Base-by-base conservation (phyloP, 1,140 invertebrate genomes). In the Brachionus rubens region DNA sequence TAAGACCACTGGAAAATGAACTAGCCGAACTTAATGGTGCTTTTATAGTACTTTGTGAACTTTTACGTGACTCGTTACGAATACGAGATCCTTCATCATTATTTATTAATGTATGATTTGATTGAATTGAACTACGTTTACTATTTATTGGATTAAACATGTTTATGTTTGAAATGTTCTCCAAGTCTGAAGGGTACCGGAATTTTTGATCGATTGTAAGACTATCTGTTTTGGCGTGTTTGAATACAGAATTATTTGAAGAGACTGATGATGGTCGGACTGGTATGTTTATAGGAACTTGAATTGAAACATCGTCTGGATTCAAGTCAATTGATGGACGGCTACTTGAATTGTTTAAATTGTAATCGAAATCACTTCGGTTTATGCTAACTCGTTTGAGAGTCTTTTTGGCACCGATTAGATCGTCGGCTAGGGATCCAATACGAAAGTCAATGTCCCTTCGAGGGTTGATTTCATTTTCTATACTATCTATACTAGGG, bases 181-280 rank as follows among this genome's bases (percentile, higher is more conserved):
- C 54, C 1, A 33, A 59, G n/a, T 12, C 30, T 10, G 54, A 19
- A 9, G 26, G 30, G 14, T n/a, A 12, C 4, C 30, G 21, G 1
- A 12, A 19, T 54, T 28, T 26, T 16, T 24, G 52, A 4, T 54
- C 52, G 28, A 30, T 28, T 1, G 24, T 9, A 6, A 59, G 30
- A 33, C 54, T 59, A 33, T 59, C 54, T n/a, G 3, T 59, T 59
- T 36, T 59, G 52, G 52, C 52, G 16, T 54, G 33, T 28, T 54
- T 54, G 30, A 59, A 59, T 16, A 59, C 54, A 21, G 54, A 59
- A 28, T 59, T 59, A 33, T 59, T 59, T 16, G 54, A 59, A 7
- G 54, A 59, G 16, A 6, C 54, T 5, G 54, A 59, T 16, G 54
- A 3, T 16, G 12, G 33, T 33, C 54, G 54, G 3, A 36, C 2